Conservation (phyloP, 2,888 invertebrate genomes). For the Machimus atricapillus region DNA sequence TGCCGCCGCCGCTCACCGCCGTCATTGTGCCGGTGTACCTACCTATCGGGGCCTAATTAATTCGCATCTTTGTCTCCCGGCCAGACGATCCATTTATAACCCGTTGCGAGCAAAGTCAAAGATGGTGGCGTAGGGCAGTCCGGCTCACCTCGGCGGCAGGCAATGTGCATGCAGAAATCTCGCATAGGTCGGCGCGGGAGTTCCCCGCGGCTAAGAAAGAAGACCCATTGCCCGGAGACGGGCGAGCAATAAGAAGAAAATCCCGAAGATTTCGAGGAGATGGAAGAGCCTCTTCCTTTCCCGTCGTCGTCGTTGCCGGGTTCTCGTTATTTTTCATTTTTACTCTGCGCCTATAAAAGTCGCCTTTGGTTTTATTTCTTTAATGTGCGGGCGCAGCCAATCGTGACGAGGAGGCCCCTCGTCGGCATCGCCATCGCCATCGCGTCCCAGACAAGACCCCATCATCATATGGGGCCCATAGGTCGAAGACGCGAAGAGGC, state of each 20-base stretch:
- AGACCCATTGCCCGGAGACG: not conserved
- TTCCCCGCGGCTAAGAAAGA: not conserved
- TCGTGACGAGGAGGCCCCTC: conserved; percentile 46
- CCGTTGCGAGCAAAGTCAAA: not conserved
- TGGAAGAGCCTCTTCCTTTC: not conserved
- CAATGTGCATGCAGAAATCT: not conserved
- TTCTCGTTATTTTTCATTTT: conserved; percentile 12
- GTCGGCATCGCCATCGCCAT: not conserved
- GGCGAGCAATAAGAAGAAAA: not conserved
- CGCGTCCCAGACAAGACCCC: not conserved
- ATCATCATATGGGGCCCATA: not conserved
- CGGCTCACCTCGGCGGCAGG: not conserved
- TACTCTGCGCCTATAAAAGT: not conserved
- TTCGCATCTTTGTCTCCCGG: conserved; percentile 34
- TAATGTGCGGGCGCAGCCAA: conserved; percentile 47
- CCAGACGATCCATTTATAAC: conserved; percentile 28
- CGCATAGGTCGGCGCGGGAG: not conserved
- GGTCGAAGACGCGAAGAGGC: not conserved
- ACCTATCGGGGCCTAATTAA: conserved; percentile 14
- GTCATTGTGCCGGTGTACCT: not conserved
- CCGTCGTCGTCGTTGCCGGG: not conserved
- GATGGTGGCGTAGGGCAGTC: not conserved
- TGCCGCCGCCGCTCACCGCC: not conserved
- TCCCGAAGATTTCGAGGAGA: conserved; percentile 12
- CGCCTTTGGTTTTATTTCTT: conserved; percentile 41